Conservation (phyloP, 2,113 vertebrate genomes). For the Condylura cristata region DNA sequence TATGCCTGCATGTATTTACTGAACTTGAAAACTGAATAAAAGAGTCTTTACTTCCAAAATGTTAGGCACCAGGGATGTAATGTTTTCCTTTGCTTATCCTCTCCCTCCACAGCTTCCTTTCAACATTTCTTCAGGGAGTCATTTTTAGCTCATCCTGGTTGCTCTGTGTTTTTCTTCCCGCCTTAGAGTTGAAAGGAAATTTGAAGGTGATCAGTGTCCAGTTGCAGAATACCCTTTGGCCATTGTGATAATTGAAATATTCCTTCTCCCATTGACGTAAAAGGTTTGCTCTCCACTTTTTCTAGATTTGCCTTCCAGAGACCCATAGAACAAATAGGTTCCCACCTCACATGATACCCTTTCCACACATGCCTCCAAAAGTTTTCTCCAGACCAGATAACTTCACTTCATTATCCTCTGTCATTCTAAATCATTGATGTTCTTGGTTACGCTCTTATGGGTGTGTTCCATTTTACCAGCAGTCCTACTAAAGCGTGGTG, state of each 20-base stretch:
- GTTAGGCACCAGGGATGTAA: neutral
- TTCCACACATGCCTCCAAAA: neutral
- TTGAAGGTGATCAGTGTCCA: neutral
- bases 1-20: slow-evolving; percentile 9
- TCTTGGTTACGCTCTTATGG: neutral
- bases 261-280: neutral
- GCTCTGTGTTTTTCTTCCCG: neutral
- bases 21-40: neutral
- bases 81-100: neutral
- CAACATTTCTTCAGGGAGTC: neutral
- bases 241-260: neutral
- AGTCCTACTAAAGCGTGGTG: neutral
- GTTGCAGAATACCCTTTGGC: slow-evolving; percentile 31
- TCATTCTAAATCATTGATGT: slow-evolving; percentile 25
- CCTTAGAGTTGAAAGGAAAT: slow-evolving; percentile 7
- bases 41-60: neutral
- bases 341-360: neutral
- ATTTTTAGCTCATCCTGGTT: neutral
- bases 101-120: neutral
- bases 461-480: neutral
- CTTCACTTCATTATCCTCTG: neutral
- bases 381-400: slow-evolving; percentile 10
- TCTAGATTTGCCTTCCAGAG: slow-evolving; percentile 22
- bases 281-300: neutral
- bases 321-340: neutral